phyloP scores from a whole-genome alignment of 2,797 vertebrate genomes.

The Melanotaenia parkinsoni region DNA sequence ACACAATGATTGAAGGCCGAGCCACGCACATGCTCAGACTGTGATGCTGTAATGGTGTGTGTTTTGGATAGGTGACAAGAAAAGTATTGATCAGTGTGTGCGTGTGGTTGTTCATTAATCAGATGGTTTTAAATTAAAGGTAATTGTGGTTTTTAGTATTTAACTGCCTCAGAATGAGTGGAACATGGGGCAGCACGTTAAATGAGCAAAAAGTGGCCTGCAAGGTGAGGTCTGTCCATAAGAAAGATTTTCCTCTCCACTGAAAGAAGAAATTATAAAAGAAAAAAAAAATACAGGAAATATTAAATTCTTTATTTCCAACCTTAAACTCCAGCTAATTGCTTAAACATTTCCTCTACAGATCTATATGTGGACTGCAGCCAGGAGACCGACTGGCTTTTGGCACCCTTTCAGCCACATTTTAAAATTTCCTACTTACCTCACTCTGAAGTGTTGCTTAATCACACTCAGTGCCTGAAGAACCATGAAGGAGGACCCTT shows the following conservation, averaged over 20 bases:
- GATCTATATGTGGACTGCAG: conserved; percentile 48
- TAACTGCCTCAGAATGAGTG: conserved; percentile 56
- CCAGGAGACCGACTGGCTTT: conserved; percentile 45
- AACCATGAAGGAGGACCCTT: conserved; percentile 15
- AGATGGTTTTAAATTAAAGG: conserved; percentile 42
- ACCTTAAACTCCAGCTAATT: conserved; percentile 63
- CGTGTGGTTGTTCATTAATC: conserved; percentile 53
- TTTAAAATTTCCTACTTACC: conserved; percentile 58
- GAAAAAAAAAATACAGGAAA: conserved; percentile 35
- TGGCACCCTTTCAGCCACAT: conserved; percentile 36
- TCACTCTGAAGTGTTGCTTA: conserved; percentile 59
- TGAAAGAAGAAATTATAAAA: conserved; percentile 20
- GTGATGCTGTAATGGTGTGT: conserved; percentile 48
- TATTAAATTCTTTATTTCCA: conserved; percentile 51
- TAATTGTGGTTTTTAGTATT: conserved; percentile 53
- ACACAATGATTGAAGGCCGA: conserved; percentile 62
- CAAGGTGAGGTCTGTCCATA: conserved; percentile 50
- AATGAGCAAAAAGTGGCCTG: conserved; percentile 52
- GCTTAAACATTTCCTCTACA: conserved; percentile 70
- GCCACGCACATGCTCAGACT: conserved; percentile 31
- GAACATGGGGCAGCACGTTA: conserved; percentile 39
- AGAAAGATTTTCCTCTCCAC: conserved; percentile 68
- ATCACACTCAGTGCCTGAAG: conserved; percentile 41
- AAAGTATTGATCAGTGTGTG: conserved; percentile 41
- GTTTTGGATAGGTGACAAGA: conserved; percentile 51